A percentile compares a stretch with the other conserved stretches of the same genome.
Conservation (phyloP, 2,888 invertebrate species). For the Aleiodes alternator region DNA sequence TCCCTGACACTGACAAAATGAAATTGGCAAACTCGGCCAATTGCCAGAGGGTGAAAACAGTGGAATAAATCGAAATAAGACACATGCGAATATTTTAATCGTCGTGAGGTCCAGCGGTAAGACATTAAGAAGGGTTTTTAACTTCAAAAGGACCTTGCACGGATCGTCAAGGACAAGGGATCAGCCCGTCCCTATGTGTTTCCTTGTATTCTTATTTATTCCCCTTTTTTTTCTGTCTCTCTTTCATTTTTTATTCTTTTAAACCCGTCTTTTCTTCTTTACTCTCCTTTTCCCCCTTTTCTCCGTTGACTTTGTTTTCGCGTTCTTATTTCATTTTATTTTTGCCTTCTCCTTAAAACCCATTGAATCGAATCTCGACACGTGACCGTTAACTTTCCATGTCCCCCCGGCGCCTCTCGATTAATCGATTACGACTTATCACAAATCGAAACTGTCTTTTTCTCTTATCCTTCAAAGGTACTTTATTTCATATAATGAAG, state of each 20-base stretch:
- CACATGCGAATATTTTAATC: slow-evolving; percentile 41
- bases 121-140: slow-evolving; percentile 48
- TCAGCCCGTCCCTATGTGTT: not conserved
- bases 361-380: slow-evolving; percentile 50
- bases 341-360: slow-evolving; percentile 39
- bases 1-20: slow-evolving; percentile 25
- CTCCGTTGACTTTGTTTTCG: slow-evolving; percentile 2
- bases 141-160: slow-evolving; percentile 49
- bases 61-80: slow-evolving; percentile 24
- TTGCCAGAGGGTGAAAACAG: slow-evolving; percentile 19
- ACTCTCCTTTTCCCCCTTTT: slow-evolving; percentile 4
- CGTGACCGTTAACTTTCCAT: slow-evolving; percentile 47
- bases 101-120: slow-evolving; percentile 20
- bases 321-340: slow-evolving; percentile 15
- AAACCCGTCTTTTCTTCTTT: slow-evolving; percentile 7
- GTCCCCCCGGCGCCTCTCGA: slow-evolving; percentile 34
- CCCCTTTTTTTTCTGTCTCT: not conserved
- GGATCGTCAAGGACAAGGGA: slow-evolving; percentile 43
- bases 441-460: not conserved
- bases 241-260: slow-evolving; percentile 5
- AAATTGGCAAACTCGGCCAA: slow-evolving; percentile 22
- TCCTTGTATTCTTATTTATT: slow-evolving; percentile 17
- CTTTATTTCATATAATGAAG: slow-evolving; percentile 1
- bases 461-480: not conserved
- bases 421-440: slow-evolving; percentile 38